phyloP scores from a whole-genome alignment of 2,113 vertebrate species.

The Myodes glareolus region DNA sequence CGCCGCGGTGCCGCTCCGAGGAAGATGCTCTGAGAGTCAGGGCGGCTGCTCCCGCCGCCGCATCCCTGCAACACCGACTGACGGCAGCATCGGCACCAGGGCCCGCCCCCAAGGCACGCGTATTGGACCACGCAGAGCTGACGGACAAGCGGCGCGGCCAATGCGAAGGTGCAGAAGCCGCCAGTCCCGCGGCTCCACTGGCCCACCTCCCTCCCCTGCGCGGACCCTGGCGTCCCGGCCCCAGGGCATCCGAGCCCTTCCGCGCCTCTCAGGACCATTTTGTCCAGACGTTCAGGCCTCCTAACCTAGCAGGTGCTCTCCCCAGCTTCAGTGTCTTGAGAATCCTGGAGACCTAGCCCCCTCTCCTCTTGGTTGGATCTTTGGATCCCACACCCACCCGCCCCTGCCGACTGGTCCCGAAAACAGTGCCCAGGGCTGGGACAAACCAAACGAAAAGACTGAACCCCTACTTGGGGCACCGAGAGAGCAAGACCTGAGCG shows the following conservation, averaged over 20 bases:
- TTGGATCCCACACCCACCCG: neutral
- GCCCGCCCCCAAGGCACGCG: slow-evolving; percentile 58
- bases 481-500: neutral
- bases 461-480: neutral
- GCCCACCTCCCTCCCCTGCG: slow-evolving; percentile 38
- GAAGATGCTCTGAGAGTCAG: slow-evolving; percentile 78
- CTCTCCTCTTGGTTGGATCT: neutral
- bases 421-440: slow-evolving; percentile 10
- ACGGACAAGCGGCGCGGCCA: slow-evolving; percentile 69
- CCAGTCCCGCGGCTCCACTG: slow-evolving; percentile 27
- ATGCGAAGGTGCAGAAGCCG: slow-evolving; percentile 32
- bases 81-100: slow-evolving; percentile 78
- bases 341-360: neutral
- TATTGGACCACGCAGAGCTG: slow-evolving; percentile 67
- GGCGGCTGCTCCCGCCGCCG: slow-evolving; percentile 83
- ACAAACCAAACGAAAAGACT: neutral
- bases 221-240: slow-evolving; percentile 66
- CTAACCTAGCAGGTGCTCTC: neutral
- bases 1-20: slow-evolving; percentile 77
- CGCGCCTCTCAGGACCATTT: neutral
- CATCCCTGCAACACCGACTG: slow-evolving; percentile 84
- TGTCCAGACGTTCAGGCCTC: neutral
- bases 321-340: neutral
- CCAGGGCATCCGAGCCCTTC: neutral
- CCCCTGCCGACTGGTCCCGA: neutral